Base-by-base conservation (phyloP, 2,113 vertebrate species). In the Lates calcarifer region DNA sequence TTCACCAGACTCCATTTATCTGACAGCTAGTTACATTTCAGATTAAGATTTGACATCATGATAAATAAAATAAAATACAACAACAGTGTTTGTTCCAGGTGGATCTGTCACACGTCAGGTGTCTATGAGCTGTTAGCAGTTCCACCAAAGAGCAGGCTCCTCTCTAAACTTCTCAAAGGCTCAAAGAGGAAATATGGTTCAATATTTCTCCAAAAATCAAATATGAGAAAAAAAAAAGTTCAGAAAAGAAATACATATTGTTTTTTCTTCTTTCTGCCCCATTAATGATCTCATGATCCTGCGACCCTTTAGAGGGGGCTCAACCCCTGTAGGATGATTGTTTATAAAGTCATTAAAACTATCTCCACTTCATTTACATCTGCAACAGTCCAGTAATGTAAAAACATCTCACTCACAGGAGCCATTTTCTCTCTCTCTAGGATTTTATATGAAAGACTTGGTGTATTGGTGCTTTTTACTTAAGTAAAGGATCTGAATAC, bases 221-320 rank as follows among this genome's bases (percentile, higher is more conserved):
- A 41, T 3, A 22, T 71, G 14, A 43, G 9, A 37, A 1, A 37
- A 67, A 3, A 35, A 67, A 24, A 49, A 20, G 15, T 43, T 43
- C 15, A 15, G 5, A 43, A 43, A 43, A 43, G 14, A 18, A n/a
- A 62, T 37, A n/a, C 6, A 17, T 51, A 8, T 37, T 28, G 31
- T 51, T 29, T 1, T 13, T 64, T 6, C 3, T 14, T 10, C 43
- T 15, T 47, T 71, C 33, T 63, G 47, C 20, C 20, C 22, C 39
- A 13, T 49, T 49, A 29, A 35, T 66, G 17, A 60, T n/a, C 66
- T 55, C 66, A 53, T 5, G 18, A 53, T 37, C 17, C 15, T 35
- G 13, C 47, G 31, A 69, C 29, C 65, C 49, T 68, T 68, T 11
- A 45, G 4, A 49, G 41, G 64, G 64, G 43, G 64, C 64, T 67